A percentile compares a stretch with the other conserved stretches of the same genome.
phyloP scores from a whole-genome alignment of 2,113 vertebrate species.

The Aegotheles bennettii region DNA sequence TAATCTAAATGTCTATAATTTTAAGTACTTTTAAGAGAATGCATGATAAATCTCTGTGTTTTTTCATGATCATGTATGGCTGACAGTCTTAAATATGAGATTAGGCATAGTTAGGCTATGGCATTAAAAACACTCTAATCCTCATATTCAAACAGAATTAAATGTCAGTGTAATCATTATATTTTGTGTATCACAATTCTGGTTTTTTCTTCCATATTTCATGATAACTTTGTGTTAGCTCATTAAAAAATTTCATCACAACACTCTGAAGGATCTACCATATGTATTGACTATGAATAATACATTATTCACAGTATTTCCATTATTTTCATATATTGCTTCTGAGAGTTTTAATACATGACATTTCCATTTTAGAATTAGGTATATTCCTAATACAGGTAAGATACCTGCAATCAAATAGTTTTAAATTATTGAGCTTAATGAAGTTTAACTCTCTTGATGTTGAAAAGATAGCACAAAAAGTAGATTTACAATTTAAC shows the following conservation, averaged over 20 bases:
- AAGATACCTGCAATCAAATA: neutral
- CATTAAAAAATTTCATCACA: neutral
- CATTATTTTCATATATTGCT: neutral
- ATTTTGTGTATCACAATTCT: neutral
- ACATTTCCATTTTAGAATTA: neutral
- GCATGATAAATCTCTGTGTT: neutral
- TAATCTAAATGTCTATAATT: neutral
- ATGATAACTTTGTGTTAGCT: neutral
- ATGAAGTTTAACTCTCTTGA: neutral
- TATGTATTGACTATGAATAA: neutral
- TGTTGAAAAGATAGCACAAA: neutral
- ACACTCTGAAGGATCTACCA: neutral
- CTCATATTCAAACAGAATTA: neutral
- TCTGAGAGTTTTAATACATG: neutral
- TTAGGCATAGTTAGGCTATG: neutral
- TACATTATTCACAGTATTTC: neutral
- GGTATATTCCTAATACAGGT: neutral
- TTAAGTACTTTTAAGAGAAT: neutral
- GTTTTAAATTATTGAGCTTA: neutral
- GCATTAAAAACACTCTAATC: neutral
- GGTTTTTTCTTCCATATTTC: neutral
- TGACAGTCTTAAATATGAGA: neutral
- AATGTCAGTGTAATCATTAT: neutral
- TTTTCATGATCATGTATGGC: neutral
- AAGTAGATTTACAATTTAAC: neutral